phyloP scores from a whole-genome alignment of 2,113 vertebrate species.

The Dicaeum eximium region DNA sequence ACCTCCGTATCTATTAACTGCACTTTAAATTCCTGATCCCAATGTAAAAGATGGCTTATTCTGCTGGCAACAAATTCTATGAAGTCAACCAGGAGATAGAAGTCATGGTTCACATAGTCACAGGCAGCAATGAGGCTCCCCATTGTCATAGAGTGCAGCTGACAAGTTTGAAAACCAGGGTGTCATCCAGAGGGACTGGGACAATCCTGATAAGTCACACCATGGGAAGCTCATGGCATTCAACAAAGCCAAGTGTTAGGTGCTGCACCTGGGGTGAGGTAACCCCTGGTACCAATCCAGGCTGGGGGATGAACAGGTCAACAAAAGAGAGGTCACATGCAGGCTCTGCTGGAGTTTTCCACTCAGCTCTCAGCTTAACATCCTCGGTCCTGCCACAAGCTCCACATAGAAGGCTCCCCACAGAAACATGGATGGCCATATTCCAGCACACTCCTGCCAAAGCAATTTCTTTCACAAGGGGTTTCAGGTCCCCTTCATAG shows the following conservation, averaged over 20 bases:
- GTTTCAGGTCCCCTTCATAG: background rate
- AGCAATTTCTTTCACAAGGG: background rate
- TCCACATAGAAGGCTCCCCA: background rate
- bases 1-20: background rate
- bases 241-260: background rate
- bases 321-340: accelerated
- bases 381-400: background rate
- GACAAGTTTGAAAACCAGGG: background rate
- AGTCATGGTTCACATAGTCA: background rate
- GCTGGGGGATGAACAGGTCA: background rate
- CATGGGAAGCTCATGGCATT: background rate
- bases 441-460: background rate
- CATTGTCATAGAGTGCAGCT: background rate
- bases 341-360: background rate
- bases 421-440: background rate
- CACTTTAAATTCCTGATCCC: background rate
- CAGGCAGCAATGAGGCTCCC: background rate
- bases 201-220: accelerated
- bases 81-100: background rate
- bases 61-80: background rate
- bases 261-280: background rate
- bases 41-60: background rate
- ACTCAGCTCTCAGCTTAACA: background rate
- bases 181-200: background rate
- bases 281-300: accelerated